Percentiles rank a stretch among this genome's conserved stretches.
These are phyloP conservation scores for Spondyliosoma cantharus DNA, from an alignment of 2,797 vertebrate genomes.

Conservation along the genomic window DNA sequence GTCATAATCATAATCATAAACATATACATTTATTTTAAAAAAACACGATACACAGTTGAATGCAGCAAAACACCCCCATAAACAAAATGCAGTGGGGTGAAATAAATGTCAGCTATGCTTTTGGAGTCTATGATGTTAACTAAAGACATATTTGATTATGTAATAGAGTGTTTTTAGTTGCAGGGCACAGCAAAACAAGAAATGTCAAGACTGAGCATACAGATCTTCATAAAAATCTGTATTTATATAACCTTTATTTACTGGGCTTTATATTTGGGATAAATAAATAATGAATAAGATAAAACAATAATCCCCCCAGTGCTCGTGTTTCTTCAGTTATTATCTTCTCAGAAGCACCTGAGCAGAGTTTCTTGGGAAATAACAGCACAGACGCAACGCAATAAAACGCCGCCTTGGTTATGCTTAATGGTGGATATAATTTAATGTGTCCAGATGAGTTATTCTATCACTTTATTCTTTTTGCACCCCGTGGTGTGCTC, in stretches of 20 bases:
- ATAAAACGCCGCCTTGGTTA: constrained; percentile 5
- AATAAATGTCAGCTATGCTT: not conserved
- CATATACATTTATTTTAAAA: no score
- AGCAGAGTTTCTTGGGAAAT: constrained; percentile 31
- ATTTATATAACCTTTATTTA: not conserved
- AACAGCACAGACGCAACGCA: constrained; percentile 4
- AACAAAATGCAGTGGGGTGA: not conserved
- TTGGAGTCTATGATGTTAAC: not conserved
- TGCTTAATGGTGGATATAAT: constrained; percentile 46
- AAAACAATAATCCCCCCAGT: not conserved
- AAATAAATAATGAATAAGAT: not conserved
- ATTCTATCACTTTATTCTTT: constrained; percentile 21
- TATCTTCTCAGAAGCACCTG: constrained; percentile 11
- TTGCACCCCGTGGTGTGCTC: constrained; percentile 5
- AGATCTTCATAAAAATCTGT: not conserved
- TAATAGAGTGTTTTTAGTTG: not conserved
- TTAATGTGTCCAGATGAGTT: constrained; percentile 46
- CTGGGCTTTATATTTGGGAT: not conserved
- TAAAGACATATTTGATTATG: not conserved
- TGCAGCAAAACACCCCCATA: not conserved
- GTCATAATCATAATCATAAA: no score
- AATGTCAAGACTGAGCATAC: not conserved
- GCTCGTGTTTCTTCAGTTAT: not conserved
- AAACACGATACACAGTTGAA: not conserved
- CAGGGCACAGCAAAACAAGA: not conserved